These are phyloP conservation scores for Atherinomorus stipes DNA, from an alignment of 2,113 vertebrate species.

Conservation along the genomic window DNA sequence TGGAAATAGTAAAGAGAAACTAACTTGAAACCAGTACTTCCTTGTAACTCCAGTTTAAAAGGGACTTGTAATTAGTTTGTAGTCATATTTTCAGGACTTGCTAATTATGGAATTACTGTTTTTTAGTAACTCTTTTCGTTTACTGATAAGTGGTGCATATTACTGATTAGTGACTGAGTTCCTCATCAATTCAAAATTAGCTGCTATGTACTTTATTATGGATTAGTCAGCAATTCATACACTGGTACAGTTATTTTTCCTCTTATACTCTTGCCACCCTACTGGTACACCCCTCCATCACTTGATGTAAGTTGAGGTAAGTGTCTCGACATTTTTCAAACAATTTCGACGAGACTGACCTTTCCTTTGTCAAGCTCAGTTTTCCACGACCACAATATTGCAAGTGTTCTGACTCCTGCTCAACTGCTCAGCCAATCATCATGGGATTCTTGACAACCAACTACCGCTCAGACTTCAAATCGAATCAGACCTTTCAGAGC, in stretches of 20 bases:
- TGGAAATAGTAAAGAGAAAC: too few species aligned
- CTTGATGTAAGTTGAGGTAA: neutral
- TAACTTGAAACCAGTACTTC: too few species aligned
- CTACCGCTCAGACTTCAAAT: conserved; percentile 4
- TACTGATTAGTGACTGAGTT: too few species aligned
- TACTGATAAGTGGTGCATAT: too few species aligned
- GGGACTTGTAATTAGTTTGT: too few species aligned
- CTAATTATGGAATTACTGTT: too few species aligned
- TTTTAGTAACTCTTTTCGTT: too few species aligned
- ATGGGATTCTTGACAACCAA: conserved; percentile 37
- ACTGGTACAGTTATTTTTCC: neutral
- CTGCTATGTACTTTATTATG: too few species aligned
- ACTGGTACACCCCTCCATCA: too few species aligned
- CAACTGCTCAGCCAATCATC: conserved; percentile 18
- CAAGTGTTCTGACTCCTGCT: conserved; percentile 22
- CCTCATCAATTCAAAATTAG: too few species aligned
- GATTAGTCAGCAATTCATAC: neutral
- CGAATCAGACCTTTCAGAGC: conserved; percentile 26
- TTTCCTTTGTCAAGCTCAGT: conserved; percentile 29
- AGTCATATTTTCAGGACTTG: too few species aligned
- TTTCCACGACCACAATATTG: conserved; percentile 5
- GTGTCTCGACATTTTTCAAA: conserved; percentile 1
- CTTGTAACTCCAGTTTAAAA: too few species aligned
- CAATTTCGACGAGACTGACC: conserved; percentile 15
- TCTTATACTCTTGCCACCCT: neutral